Conservation (phyloP, 2,113 vertebrate genomes). For the Trachemys scripta region DNA sequence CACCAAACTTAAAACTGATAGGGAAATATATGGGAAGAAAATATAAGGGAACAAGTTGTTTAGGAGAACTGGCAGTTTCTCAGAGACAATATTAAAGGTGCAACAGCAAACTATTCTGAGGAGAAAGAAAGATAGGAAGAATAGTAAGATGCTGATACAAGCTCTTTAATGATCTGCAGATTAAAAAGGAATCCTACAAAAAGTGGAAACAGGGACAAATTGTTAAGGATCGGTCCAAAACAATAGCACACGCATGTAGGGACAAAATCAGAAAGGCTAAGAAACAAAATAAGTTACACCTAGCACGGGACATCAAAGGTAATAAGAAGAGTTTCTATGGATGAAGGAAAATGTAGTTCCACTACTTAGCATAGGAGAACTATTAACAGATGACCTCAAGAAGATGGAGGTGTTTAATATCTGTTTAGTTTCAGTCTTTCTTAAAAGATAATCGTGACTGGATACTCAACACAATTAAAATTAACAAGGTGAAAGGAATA, state of each 20-base stretch:
- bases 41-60: background rate
- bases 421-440: too few species aligned
- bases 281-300: background rate
- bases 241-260: background rate
- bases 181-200: background rate
- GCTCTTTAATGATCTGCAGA: background rate
- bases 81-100: background rate
- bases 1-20: background rate
- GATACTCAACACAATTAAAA: background rate
- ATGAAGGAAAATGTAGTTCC: background rate
- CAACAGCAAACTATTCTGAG: background rate
- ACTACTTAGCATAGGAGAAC: too few species aligned
- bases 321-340: background rate
- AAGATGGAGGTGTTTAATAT: too few species aligned
- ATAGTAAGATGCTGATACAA: too few species aligned
- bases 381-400: too few species aligned
- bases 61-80: too few species aligned
- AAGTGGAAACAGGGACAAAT: background rate
- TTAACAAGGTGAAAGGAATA: background rate
- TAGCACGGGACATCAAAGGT: background rate
- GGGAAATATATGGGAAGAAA: background rate
- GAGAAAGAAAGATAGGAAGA: too few species aligned
- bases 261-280: background rate
- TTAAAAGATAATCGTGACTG: too few species aligned
- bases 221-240: background rate